Base-by-base conservation (phyloP, 2,888 invertebrate genomes). In the Pterobdella sp. region DNA sequence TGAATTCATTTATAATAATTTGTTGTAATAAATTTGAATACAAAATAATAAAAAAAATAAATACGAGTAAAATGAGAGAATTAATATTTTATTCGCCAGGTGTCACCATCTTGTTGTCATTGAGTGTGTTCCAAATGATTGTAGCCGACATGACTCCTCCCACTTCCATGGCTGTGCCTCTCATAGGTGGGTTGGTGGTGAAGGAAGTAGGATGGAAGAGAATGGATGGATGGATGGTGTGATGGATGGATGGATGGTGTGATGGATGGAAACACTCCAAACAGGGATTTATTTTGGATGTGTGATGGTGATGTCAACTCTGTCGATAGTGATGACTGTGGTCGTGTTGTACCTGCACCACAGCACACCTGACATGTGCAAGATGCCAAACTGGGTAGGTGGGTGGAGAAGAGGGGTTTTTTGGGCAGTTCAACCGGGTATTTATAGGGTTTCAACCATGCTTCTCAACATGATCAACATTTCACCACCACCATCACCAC, bases 251-350 rank as follows among this genome's bases (percentile, higher is more conserved):
- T 56, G n/a, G n/a, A 56, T 56, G n/a, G 3, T 26, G 4, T 22
- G 60, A 56, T 56, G 60, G 4, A 56, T 56, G 60, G 60, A 56
- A 26, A 29, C 26, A 4, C 7, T 7, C 42, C 10, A 72, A 35
- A 10, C 87, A 92, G 94, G 94, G 86, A 93, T 93, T 80, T 94
- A 94, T 87, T 94, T 94, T 88, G 94, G 94, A 88, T 94, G 93
- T 87, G 94, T 94, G 87, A 94, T 94, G 94, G 93, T 94, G 87
- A 94, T 94, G 94, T 94, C 94, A 86, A 94, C 94, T 82, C 93
- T 93, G 81, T 94, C 94, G 80, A 94, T 94, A 84, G 94, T 94
- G 82, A 92, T 93, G 84, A 94, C 94, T 79, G 94, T 94, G 84
- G 90, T 94, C 83, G 93, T 94, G 85, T 89, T 94, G 83, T 94